These are phyloP conservation scores for Onychomys torridus DNA, from an alignment of 2,797 vertebrate species.

Conservation along the genomic window DNA sequence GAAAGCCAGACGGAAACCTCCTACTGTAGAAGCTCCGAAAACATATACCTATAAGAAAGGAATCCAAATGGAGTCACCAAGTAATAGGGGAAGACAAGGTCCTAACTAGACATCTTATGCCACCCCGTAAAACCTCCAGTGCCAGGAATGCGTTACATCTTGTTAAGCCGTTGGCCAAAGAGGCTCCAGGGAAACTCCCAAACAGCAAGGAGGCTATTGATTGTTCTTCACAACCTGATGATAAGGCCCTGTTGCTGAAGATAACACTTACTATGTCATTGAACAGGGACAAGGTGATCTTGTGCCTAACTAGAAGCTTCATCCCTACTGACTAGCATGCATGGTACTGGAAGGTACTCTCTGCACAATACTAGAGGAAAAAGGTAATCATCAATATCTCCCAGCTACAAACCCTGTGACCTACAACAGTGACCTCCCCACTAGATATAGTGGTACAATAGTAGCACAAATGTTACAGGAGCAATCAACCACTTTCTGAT, in stretches of 20 bases:
- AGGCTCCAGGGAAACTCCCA: background rate
- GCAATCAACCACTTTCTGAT: background rate
- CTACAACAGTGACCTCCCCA: background rate
- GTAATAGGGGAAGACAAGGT: background rate
- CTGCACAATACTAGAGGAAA: background rate
- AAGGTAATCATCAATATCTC: background rate
- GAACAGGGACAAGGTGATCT: background rate
- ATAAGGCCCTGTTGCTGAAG: background rate
- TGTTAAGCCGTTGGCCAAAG: background rate
- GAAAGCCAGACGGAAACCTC: background rate
- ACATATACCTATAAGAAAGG: background rate
- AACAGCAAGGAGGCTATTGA: too few relatives aligned
- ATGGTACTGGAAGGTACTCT: background rate
- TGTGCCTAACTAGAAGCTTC: background rate
- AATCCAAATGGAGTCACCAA: background rate
- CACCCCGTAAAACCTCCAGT: background rate
- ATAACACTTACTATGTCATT: background rate
- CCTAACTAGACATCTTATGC: background rate
- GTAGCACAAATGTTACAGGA: background rate
- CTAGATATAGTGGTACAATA: background rate
- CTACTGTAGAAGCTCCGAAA: background rate
- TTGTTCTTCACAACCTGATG: background rate
- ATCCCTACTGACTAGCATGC: background rate
- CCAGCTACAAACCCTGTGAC: background rate
- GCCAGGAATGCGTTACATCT: background rate